A percentile compares a stretch with the other conserved stretches of the same genome.
phyloP scores from a whole-genome alignment of 2,888 invertebrate species.

The Lordiphosa fenestrarum region DNA sequence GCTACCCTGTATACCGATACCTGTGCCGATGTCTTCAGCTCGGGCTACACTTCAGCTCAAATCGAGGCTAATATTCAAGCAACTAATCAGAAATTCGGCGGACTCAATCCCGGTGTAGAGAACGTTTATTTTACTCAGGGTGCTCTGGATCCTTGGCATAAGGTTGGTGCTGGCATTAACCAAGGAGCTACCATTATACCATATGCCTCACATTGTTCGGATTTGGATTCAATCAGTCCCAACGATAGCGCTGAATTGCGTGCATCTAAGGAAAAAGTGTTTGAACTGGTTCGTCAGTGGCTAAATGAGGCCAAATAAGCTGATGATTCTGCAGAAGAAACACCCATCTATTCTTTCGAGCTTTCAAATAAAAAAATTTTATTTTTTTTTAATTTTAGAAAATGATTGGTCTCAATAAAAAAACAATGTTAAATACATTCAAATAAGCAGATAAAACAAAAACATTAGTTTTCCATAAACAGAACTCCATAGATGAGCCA shows the following conservation, averaged over 20 bases:
- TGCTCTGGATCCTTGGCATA: constrained; percentile 82
- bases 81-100: constrained; percentile 81
- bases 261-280: constrained; percentile 56
- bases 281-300: constrained; percentile 61
- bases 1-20: constrained; percentile 52
- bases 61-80: constrained; percentile 46
- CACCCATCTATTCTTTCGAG: background rate
- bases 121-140: constrained; percentile 82
- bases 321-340: background rate
- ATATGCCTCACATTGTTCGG: constrained; percentile 66
- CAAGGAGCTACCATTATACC: constrained; percentile 66
- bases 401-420: background rate
- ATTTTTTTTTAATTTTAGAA: background rate
- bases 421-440: no score
- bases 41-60: constrained; percentile 28
- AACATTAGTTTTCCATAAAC: no score
- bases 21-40: constrained; percentile 59
- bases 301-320: constrained; percentile 25
- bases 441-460: no score
- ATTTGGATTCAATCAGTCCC: constrained; percentile 63
- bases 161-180: constrained; percentile 77
- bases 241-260: constrained; percentile 56
- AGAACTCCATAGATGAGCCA: no score
- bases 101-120: constrained; percentile 77
- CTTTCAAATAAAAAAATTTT: background rate